Conservation (phyloP, 2,113 vertebrate genomes). For the Macrotus californicus region DNA sequence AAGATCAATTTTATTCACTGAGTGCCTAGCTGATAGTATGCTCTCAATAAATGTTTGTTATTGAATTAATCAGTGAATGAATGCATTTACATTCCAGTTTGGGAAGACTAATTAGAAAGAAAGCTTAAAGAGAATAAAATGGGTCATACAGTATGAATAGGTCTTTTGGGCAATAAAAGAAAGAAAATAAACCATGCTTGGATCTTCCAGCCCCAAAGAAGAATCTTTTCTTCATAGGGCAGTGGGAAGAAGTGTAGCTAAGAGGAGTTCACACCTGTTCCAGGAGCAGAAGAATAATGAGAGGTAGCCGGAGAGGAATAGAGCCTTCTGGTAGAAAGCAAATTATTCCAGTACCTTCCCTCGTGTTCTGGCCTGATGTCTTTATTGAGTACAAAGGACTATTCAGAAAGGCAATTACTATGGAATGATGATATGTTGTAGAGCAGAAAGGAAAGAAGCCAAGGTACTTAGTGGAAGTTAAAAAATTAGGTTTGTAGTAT, state of each 20-base stretch:
- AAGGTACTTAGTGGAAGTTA: not conserved
- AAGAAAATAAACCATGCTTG: not conserved
- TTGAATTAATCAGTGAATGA: not conserved
- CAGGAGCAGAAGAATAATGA: not conserved
- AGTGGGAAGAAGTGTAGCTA: not conserved
- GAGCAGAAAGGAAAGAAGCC: not conserved
- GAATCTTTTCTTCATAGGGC: not conserved
- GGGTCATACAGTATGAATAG: not conserved
- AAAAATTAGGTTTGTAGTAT: not conserved
- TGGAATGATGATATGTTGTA: not conserved
- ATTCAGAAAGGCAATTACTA: not conserved
- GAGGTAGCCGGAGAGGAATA: not conserved
- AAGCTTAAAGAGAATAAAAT: not conserved
- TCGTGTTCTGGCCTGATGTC: not conserved
- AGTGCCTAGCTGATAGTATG: not conserved
- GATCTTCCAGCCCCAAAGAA: not conserved
- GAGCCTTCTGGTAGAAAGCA: not conserved
- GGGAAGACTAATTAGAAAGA: not conserved
- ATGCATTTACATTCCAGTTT: not conserved
- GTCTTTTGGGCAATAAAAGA: not conserved
- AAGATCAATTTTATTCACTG: not conserved
- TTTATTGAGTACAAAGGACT: not conserved
- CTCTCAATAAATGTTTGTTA: not conserved
- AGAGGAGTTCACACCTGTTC: not conserved
- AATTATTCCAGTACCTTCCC: not conserved